These are phyloP conservation scores for Tetragonula clypearis DNA, from an alignment of 1,140 invertebrate species.

Conservation along the genomic window DNA sequence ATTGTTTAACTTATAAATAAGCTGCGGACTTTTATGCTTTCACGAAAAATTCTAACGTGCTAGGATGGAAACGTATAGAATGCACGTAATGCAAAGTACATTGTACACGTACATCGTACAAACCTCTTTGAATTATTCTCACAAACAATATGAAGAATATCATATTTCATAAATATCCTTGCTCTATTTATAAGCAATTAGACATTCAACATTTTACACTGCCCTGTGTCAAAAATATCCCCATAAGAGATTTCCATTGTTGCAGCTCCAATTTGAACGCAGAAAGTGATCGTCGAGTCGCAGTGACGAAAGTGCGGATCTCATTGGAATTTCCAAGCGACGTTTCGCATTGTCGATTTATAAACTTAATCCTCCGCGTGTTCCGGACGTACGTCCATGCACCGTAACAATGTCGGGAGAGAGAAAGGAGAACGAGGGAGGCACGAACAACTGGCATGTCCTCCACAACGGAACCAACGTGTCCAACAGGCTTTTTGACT, in stretches of 20 bases:
- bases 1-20: too few species aligned
- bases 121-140: background rate
- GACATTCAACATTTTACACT: too few species aligned
- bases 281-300: background rate
- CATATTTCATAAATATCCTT: too few species aligned
- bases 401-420: constrained; percentile 6
- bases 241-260: background rate
- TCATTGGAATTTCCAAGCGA: background rate
- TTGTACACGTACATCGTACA: too few species aligned
- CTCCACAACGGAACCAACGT: constrained; percentile 14
- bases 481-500: constrained; percentile 52
- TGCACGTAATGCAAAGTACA: too few species aligned
- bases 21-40: too few species aligned
- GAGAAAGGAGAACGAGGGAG: too few species aligned
- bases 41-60: too few species aligned
- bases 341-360: constrained; percentile 13
- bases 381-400: background rate
- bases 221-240: background rate
- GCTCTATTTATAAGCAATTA: accelerated
- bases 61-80: too few species aligned
- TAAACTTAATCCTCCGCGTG: constrained; percentile 22
- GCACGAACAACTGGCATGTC: background rate
- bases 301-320: background rate
- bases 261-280: background rate
- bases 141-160: background rate